Percentiles rank a stretch among this genome's conserved stretches.
These are phyloP conservation scores for Catostylus mosaicus DNA, from an alignment of 30 jellyfish, hydroid and myxozoan genomes.

Conservation along the genomic window DNA sequence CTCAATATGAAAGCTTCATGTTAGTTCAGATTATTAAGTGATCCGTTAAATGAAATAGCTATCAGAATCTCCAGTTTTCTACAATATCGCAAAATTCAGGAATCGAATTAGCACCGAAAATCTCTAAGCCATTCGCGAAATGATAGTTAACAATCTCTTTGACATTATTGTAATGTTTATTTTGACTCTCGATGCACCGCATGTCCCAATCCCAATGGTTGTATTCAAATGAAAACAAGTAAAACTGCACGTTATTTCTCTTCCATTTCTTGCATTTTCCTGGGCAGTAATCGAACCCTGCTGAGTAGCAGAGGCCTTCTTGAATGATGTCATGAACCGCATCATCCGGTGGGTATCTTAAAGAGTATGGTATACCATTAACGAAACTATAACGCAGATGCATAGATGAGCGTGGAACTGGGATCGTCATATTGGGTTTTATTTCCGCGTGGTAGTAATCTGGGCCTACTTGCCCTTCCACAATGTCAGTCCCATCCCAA, in stretches of 20 bases:
- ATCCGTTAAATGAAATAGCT: no score
- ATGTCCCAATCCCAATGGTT: neutral
- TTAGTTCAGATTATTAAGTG: no score
- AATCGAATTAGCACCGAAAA: neutral
- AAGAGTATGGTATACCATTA: neutral
- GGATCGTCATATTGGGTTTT: neutral
- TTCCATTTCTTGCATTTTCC: neutral
- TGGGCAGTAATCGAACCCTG: conserved; percentile 30
- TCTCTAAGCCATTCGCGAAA: neutral
- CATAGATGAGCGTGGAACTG: conserved; percentile 23
- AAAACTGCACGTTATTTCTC: neutral
- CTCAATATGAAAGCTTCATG: no score
- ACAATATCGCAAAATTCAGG: neutral
- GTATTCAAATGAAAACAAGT: neutral
- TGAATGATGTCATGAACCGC: neutral
- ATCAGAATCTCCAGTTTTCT: neutral
- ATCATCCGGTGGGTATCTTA: neutral
- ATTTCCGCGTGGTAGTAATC: neutral
- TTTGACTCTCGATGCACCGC: neutral
- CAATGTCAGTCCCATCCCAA: conserved; percentile 9
- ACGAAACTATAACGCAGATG: conserved; percentile 17
- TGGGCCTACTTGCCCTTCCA: neutral
- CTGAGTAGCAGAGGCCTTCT: conserved; percentile 42
- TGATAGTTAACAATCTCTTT: neutral
- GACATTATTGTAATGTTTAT: neutral